Evolutionary conservation across 92 coral and sea anemone genomes (phyloP).

Genomic region (Zoanthus sociatus): DNA sequence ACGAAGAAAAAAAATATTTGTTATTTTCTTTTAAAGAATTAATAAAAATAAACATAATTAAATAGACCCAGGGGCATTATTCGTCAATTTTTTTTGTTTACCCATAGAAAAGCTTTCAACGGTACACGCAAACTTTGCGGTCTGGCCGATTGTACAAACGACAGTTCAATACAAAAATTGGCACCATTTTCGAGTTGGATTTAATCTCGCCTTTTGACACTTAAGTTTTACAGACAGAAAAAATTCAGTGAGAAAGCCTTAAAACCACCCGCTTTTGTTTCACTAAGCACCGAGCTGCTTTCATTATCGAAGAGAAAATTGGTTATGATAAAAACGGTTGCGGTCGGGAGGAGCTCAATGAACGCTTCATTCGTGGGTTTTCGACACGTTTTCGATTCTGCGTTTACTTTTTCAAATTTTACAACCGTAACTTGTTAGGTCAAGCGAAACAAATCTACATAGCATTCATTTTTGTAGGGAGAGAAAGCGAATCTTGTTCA

Average conservation of each 20-base stretch:
- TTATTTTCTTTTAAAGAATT: background rate
- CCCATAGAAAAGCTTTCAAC: background rate
- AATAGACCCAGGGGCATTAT: slow-evolving; percentile 12
- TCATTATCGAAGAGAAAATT: slow-evolving; percentile 43
- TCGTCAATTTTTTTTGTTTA: background rate
- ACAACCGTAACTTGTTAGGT: background rate
- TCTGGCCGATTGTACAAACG: slow-evolving; percentile 9
- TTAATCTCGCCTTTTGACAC: background rate
- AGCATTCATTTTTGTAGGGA: background rate
- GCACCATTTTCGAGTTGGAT: slow-evolving; percentile 18
- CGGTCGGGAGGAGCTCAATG: slow-evolving; percentile 47
- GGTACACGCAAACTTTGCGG: slow-evolving; percentile 14
- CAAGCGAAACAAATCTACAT: background rate
- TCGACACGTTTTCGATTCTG: slow-evolving; percentile 42
- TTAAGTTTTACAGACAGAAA: background rate
- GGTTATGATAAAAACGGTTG: slow-evolving; percentile 27
- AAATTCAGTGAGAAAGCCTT: background rate
- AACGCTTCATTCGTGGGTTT: slow-evolving; percentile 36
- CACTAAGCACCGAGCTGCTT: slow-evolving; percentile 5
- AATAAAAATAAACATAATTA: background rate
- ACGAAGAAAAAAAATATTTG: background rate
- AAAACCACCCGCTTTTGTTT: background rate
- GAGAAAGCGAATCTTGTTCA: background rate
- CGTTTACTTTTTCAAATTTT: slow-evolving; percentile 20
- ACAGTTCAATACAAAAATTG: slow-evolving; percentile 12